Evolutionary conservation across 64 coral and sea anemone genomes (phyloP).

Genomic region (Montipora foliosa): DNA sequence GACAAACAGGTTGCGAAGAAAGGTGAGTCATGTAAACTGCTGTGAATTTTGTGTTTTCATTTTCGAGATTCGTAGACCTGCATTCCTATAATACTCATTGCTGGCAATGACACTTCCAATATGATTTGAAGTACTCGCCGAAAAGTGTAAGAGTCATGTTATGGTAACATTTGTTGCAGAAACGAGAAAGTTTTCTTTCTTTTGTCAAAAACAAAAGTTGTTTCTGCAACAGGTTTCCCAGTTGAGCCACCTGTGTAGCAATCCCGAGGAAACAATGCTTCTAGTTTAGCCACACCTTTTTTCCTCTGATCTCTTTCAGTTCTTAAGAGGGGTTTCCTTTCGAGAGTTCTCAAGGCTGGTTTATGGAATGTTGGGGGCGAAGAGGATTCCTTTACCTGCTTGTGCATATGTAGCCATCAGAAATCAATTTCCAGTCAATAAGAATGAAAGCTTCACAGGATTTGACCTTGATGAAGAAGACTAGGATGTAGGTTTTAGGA

Average conservation of each 20-base stretch:
- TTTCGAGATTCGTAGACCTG: neutral
- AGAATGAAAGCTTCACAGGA: constrained; percentile 1
- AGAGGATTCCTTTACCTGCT: constrained; percentile 18
- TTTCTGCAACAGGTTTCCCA: too few species aligned
- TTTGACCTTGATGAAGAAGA: constrained; percentile 17
- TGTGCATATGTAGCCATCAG: constrained; percentile 7
- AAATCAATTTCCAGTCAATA: constrained; percentile 3
- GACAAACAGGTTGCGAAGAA: constrained; percentile 31
- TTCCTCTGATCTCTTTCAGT: neutral
- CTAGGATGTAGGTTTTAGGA: too few species aligned
- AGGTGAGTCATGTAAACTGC: constrained; percentile 16
- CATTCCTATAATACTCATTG: neutral
- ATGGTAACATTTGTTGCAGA: too few species aligned
- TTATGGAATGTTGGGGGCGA: constrained; percentile 5
- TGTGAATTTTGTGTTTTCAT: neutral
- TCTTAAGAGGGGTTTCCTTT: neutral
- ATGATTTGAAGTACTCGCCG: too few species aligned
- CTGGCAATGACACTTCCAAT: too few species aligned
- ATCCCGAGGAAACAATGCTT: neutral
- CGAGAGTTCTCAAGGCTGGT: constrained; percentile 20
- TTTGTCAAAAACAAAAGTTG: too few species aligned
- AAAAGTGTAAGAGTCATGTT: too few species aligned
- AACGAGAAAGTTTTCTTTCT: too few species aligned
- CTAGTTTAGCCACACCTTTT: neutral
- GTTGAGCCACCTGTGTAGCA: neutral